Evolutionary conservation across 2,113 vertebrate species (phyloP).

Genomic region (Pelobates fuscus): DNA sequence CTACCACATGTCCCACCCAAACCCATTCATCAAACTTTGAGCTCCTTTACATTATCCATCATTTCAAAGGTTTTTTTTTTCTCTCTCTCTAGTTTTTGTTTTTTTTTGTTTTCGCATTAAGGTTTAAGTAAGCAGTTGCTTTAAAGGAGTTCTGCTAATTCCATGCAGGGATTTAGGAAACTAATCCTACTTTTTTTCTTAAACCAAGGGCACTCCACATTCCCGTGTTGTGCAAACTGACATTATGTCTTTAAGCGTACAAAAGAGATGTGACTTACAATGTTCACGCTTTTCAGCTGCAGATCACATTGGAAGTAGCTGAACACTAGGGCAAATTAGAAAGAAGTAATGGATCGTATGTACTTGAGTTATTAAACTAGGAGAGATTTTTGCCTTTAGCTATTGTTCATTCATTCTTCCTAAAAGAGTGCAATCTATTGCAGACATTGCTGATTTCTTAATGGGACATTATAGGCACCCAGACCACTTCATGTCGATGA

Average conservation of each 20-base stretch:
- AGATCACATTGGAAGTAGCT: neutral
- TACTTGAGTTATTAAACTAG: slow-evolving; percentile 33
- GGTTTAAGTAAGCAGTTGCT: slow-evolving; percentile 35
- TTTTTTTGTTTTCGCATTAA: slow-evolving; percentile 39
- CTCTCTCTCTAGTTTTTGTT: no score
- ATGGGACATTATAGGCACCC: no score
- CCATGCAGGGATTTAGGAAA: slow-evolving; percentile 36
- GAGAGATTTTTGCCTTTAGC: slow-evolving; percentile 37
- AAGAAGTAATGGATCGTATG: slow-evolving; percentile 19
- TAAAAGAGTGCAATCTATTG: slow-evolving; percentile 14
- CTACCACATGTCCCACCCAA: slow-evolving; percentile 15
- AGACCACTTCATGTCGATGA: no score
- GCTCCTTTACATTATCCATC: slow-evolving; percentile 25
- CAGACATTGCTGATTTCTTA: neutral
- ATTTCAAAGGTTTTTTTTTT: slow-evolving; percentile 39
- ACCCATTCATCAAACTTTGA: slow-evolving; percentile 39
- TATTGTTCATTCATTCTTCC: slow-evolving; percentile 31
- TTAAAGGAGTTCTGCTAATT: slow-evolving; percentile 35
- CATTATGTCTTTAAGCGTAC: slow-evolving; percentile 18
- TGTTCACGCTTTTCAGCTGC: neutral
- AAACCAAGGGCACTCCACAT: slow-evolving; percentile 37
- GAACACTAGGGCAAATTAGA: neutral
- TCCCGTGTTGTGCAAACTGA: slow-evolving; percentile 38
- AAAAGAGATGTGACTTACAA: slow-evolving; percentile 4
- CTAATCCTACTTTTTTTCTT: slow-evolving; percentile 39